Evolutionary conservation across 2,797 vertebrate genomes (phyloP).

Genomic region (Siniperca undulata): DNA sequence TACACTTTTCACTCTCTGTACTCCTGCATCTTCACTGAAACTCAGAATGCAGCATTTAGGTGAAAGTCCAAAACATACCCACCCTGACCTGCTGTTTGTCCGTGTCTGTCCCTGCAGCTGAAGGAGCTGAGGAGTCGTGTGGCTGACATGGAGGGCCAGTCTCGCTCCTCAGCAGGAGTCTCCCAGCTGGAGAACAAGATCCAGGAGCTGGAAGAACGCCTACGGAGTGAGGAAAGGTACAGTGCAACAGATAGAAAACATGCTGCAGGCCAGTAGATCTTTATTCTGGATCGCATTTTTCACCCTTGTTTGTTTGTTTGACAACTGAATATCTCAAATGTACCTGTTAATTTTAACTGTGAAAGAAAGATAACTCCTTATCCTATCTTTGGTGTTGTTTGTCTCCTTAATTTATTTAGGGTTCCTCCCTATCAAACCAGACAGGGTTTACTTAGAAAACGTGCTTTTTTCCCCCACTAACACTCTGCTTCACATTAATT

Average conservation of each 20-base stretch:
- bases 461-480: not conserved
- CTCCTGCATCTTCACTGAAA: not conserved
- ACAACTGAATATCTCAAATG: not conserved
- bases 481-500: not conserved
- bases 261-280: not conserved
- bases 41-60: not conserved
- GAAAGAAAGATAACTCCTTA: not conserved
- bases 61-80: not conserved
- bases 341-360: not conserved
- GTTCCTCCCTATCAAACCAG: not conserved
- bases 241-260: not conserved
- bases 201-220: constrained; percentile 91
- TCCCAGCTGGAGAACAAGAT: constrained; percentile 91
- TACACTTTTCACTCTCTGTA: not conserved
- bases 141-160: constrained; percentile 90
- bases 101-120: constrained; percentile 80
- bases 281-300: not conserved
- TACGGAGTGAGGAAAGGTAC: constrained; percentile 91
- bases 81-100: constrained; percentile 14
- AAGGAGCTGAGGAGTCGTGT: constrained; percentile 93
- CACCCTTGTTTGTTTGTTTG: not conserved
- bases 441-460: not conserved
- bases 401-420: not conserved
- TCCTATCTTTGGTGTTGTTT: not conserved
- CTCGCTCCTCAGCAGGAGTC: constrained; percentile 86